Evolutionary conservation across 2,113 vertebrate genomes (phyloP), one percentile per base, ranked within the genome.

Genomic region (Eira barbara): DNA sequence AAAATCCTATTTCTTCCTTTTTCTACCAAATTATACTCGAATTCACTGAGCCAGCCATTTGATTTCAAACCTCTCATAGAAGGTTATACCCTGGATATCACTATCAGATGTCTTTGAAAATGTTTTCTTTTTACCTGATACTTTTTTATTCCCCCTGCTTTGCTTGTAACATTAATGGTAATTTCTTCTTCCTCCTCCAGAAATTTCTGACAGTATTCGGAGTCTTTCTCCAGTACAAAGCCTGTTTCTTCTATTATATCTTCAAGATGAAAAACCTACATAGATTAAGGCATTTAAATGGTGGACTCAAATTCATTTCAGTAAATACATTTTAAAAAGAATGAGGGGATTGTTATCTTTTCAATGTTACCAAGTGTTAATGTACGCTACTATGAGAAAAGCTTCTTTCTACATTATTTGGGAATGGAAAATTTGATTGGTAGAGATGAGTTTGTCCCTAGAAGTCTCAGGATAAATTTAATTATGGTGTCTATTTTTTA

Each of bases 181-280:
- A 99, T 98, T 98, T 99, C 99, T 79, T 99, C 99, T 25, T 99
- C 99, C 10, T 99, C 99, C 96, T 99, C 99, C 93, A 99, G 96
- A 94, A 99, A 99, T 94, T 99, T 99, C 98, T 99, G 99, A 98
- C 99, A 98, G 98, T 99, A 99, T 97, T 99, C 99, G 0, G 99
- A 99, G 96, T 99, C 99, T 34, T 99, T 99, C 85, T 99, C 99
- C 96, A 99, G 98, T 57, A 99, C 47, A 90, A 99, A 99, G 14
- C 99, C 99, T 0, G 99, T 99, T 98, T 99, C 98, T 98, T 99
- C 99, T 98, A 99, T 99, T n/a, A 99, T 97, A 96, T 99, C 99
- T 98, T 99, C 99, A 97, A 99, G 98, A 95, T 99, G 99, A 97
- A 99, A 99, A 97, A 99, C 98, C 99, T 99, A 0, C 91, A 39